These are phyloP conservation scores for Rhogogaster chlorosoma DNA, from an alignment of 2,888 invertebrate genomes.

Conservation along the genomic window DNA sequence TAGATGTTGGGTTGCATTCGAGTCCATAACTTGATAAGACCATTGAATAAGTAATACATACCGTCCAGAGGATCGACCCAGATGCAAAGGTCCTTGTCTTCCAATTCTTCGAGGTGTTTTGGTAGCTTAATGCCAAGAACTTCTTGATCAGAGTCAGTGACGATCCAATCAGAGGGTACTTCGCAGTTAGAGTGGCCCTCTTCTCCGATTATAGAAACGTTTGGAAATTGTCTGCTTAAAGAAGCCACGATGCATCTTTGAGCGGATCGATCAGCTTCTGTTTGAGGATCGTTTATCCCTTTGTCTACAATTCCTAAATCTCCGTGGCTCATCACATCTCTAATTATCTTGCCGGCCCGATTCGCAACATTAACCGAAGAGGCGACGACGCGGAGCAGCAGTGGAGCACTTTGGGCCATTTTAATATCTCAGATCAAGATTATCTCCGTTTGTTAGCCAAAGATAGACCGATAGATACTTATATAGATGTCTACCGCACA, in stretches of 20 bases:
- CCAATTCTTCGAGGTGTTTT: constrained; percentile 81
- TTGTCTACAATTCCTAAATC: constrained; percentile 96
- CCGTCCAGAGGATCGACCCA: constrained; percentile 99
- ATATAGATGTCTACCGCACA: not conserved
- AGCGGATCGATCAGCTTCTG: constrained; percentile 97
- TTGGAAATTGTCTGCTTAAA: constrained; percentile 90
- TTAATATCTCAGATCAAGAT: constrained; percentile 38
- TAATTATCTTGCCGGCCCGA: constrained; percentile 93
- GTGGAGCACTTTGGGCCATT: constrained; percentile 84
- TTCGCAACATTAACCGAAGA: constrained; percentile 89
- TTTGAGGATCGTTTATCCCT: constrained; percentile 97
- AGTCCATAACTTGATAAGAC: not conserved
- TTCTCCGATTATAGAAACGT: constrained; percentile 92
- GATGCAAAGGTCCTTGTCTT: constrained; percentile 92
- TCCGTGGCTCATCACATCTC: constrained; percentile 94
- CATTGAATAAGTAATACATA: constrained; percentile 56
- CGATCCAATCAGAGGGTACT: constrained; percentile 87
- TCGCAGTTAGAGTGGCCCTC: constrained; percentile 87
- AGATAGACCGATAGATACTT: not conserved
- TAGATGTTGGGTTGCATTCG: not conserved
- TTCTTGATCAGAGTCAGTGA: constrained; percentile 85
- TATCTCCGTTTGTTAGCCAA: not conserved
- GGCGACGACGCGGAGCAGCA: constrained; percentile 87
- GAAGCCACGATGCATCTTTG: constrained; percentile 96
- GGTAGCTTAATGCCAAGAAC: constrained; percentile 86